Conservation (phyloP, 2,888 invertebrate genomes). For the Hydropsyche betteni region DNA sequence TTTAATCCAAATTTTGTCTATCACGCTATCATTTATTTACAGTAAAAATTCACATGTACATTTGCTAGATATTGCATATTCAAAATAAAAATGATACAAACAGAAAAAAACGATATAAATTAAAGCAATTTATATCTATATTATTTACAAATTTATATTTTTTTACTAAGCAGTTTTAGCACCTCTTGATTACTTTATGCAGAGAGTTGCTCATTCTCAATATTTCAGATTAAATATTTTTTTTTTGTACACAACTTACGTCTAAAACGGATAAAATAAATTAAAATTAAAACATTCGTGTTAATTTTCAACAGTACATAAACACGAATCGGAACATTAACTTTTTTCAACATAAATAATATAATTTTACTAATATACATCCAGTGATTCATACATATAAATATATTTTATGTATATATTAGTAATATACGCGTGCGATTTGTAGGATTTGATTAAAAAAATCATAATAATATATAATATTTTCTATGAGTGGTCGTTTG, state of each 20-base stretch:
- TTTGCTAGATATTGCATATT: conserved; percentile 12
- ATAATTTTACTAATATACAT: conserved; percentile 36
- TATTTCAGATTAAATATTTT: background rate
- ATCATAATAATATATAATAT: conserved; percentile 4
- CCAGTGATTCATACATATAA: conserved; percentile 36
- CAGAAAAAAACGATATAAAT: background rate
- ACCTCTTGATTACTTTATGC: conserved; percentile 21
- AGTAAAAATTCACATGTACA: conserved; percentile 22
- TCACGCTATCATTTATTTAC: conserved; percentile 25
- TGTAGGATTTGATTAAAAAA: conserved; percentile 27
- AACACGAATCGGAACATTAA: conserved; percentile 35
- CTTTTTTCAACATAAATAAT: conserved; percentile 33
- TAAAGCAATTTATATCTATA: conserved; percentile 10
- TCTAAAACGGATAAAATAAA: background rate
- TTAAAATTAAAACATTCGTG: conserved; percentile 20
- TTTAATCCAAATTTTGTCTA: background rate
- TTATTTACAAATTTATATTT: conserved; percentile 39
- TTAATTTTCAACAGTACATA: conserved; percentile 20
- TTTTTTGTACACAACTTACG: conserved; percentile 20
- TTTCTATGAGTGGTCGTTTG: too few species aligned
- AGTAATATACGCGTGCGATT: conserved; percentile 43
- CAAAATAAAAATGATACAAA: conserved; percentile 1
- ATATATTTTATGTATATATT: conserved; percentile 28
- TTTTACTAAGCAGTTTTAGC: conserved; percentile 24
- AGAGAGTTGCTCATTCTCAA: conserved; percentile 26